These are phyloP conservation scores for Furcula furcula DNA, from an alignment of 2,888 invertebrate species.

Conservation along the genomic window DNA sequence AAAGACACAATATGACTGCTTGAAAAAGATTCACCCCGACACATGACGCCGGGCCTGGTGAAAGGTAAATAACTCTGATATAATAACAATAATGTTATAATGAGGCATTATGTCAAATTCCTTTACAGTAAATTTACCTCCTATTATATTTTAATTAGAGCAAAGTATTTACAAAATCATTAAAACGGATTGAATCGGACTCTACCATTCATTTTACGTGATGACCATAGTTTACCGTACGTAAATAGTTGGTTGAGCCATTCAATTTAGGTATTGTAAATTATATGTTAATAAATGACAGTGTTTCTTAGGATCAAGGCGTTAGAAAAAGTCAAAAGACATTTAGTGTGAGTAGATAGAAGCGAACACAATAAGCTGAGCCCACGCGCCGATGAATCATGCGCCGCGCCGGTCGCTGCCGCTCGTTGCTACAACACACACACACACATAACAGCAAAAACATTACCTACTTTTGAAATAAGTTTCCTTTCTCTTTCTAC, in stretches of 20 bases:
- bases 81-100: slow-evolving; percentile 64
- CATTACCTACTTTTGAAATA: slow-evolving; percentile 82
- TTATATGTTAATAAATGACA: slow-evolving; percentile 35
- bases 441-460: slow-evolving; percentile 70
- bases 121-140: slow-evolving; percentile 44
- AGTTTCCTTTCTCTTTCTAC: slow-evolving; percentile 81
- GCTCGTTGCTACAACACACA: slow-evolving; percentile 52
- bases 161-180: slow-evolving; percentile 27
- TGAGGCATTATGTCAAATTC: slow-evolving; percentile 58
- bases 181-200: slow-evolving; percentile 33
- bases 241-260: slow-evolving; percentile 27
- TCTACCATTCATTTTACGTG: slow-evolving; percentile 4
- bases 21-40: slow-evolving; percentile 27
- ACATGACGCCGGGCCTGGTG: slow-evolving; percentile 42
- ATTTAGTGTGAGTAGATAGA: slow-evolving; percentile 61
- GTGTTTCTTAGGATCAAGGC: slow-evolving; percentile 43
- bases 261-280: too few species aligned
- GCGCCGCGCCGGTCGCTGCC: slow-evolving; percentile 53
- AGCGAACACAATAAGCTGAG: slow-evolving; percentile 69
- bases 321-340: slow-evolving; percentile 65
- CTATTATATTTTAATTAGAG: slow-evolving; percentile 43
- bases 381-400: slow-evolving; percentile 78
- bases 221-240: slow-evolving; percentile 16
- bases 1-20: slow-evolving; percentile 28
- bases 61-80: slow-evolving; percentile 56